Evolutionary conservation across 1,140 invertebrate genomes (phyloP), one percentile per base, ranked within the genome.

Genomic region (Eumeta japonica): DNA sequence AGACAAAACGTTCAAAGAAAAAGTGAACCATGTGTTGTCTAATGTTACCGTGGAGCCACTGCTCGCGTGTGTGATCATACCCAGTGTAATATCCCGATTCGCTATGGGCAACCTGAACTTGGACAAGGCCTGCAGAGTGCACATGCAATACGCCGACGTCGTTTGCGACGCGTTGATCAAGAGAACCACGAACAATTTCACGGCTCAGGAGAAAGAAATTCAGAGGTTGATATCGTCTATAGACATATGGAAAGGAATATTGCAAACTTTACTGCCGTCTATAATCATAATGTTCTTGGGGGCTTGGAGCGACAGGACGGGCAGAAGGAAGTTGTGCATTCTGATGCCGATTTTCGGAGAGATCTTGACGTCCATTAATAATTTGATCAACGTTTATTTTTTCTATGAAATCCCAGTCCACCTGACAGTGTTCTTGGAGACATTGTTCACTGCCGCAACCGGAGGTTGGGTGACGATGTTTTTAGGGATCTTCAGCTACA

Each of bases 401-500:
- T 85, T 85, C 57, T 78, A 87, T 48, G 81, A 85, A 51, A 64
- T 87, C 10, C 86, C 88, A 1, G 87, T 90, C 78, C 84, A 90
- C 65, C 80, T 81, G 0, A 83, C 84, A 4, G 85, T 86, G 1
- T 75, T 89, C 27, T 48, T 73, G 44, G 68, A 73, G 46, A 18
- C 85, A 2, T 62, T 90, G 1, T 88, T 88, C 52, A 84, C 87
- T 0, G 84, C 86, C 0, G 50, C 92, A 0, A 86, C 87, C 3
- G 89, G 89, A 1, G 89, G 90, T 3, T 90, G 87, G 83, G 88
- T 92, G 49, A 88, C 88, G 9, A 87, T 92, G 81, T 84, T 92
- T 43, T 90, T 94, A 80, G 87, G 87, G 10, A 84, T 89, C n/a
- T 94, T 93, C 62, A 92, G 90, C 61, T 94, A 92, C 51, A 87